Evolutionary conservation across 2,888 invertebrate species (phyloP).

Genomic region (Rotaria sp.): DNA sequence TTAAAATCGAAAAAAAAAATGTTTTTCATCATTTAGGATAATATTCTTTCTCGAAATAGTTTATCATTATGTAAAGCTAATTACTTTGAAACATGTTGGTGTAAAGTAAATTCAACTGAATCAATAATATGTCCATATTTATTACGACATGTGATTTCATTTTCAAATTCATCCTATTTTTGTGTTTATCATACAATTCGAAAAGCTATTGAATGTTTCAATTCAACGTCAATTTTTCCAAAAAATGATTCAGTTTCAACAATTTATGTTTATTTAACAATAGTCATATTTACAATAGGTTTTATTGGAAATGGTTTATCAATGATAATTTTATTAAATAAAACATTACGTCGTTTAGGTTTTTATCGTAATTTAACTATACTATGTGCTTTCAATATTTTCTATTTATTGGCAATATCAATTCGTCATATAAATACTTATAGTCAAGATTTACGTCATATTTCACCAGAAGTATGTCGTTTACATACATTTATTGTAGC

Average conservation of each 20-base stretch:
- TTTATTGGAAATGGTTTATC: neutral
- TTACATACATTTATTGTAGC: neutral
- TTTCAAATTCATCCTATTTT: neutral
- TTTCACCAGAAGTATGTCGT: neutral
- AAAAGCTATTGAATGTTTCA: neutral
- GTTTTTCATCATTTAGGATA: too few species aligned
- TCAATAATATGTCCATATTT: neutral
- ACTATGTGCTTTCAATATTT: neutral
- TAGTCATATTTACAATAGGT: neutral
- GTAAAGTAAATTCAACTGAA: neutral
- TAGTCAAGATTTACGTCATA: neutral
- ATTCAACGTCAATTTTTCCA: neutral
- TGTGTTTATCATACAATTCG: conserved; percentile 1
- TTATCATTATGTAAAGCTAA: neutral
- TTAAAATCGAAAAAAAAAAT: too few species aligned
- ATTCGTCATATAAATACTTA: conserved; percentile 11
- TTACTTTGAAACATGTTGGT: conserved; percentile 22
- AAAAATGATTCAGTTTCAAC: neutral
- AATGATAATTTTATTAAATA: neutral
- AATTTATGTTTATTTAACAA: neutral
- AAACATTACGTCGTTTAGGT: neutral
- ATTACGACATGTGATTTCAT: neutral
- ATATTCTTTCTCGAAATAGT: neutral
- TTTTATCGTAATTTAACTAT: neutral
- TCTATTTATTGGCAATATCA: neutral